Base-by-base conservation (phyloP, 2,113 vertebrate genomes). In the Malaclemys terrapin region DNA sequence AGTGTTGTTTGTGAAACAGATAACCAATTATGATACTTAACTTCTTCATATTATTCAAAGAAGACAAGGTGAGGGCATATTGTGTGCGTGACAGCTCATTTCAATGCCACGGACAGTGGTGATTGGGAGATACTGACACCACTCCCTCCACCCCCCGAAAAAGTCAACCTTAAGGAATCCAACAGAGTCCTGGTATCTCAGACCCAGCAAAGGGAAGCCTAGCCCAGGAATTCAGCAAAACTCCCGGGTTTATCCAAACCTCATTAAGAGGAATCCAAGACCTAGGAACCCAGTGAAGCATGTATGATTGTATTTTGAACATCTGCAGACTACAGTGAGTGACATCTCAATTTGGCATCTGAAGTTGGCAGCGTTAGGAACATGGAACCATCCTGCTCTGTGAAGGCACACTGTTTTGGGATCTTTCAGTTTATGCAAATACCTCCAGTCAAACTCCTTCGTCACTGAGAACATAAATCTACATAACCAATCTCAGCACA, bases 291-390 rank as follows among this genome's bases (percentile, higher is more conserved):
- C 24, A 8, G 5, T 27, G 2, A 31, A 93, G 75, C 4, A 31
- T 0, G 0, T 24, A 14, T 69, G 72, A 62, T 14, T 0, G 0
- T 50, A 2, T n/a, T 90, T 47, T 0, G 0, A 85, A 89, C 47
- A 84, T 24, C 13, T 53, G 16, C 65, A 83, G 57, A 89, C 62
- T 69, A 69, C 17, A 35, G 62, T n/a, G 31, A 35, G 25, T 69
- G 62, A 17, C 4, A 6, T 65, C 84, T 79, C 29, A 35, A 50
- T 78, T n/a, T 0, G 0, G 6, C 12, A 3, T n/a, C 4, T 78
- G 82, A 72, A 90, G 5, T 0, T 5, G 38, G 0, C 4, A 3
- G 8, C 47, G 3, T 5, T 62, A 5, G 14, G 81, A 82, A 1
- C 22, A 79, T 19, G 84, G 0, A 5, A 9, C 76, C 29, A 86